Base-by-base conservation (phyloP, 2,113 vertebrate species). In the Atractosteus spatula region DNA sequence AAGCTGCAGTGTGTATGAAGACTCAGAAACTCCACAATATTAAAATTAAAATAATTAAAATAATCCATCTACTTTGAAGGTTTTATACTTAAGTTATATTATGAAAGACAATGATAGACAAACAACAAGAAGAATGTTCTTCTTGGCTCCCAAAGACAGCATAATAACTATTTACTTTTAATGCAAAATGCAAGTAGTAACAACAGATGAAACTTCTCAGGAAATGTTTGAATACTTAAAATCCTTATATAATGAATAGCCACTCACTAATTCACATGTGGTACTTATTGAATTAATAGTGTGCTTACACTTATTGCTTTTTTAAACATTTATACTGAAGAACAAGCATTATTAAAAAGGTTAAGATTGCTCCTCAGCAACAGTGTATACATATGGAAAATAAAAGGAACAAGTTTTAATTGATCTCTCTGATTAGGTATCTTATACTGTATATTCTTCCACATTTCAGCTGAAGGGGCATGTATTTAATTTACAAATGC, bases 251-350 rank as follows among this genome's bases (percentile, higher is more conserved):
- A 67, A 72, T 66, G 56, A 73, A 73, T 68, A 67, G 55, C 65
- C 64, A 62, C 65, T 73, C 71, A 51, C 65, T 61, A 65, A 68
- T 73, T 73, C 71, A 68, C 41, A 45, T 68, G 41, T 55, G 12
- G 55, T 12, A 65, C 71, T 62, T 68, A 65, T 68, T 73, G 56
- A 55, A 59, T 73, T 67, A 73, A 57, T 47, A 67, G 71, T 17
- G 63, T 4, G 71, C 64, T 73, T 67, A 73, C 63, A 55, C 42
- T 73, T 45, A 73, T 73, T 73, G 71, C 64, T 66, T 73, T 62
- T 67, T 66, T 66, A 59, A 73, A 73, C 63, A 73, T 73, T 61
- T 55, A 59, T 64, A 44, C 55, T 7, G 55, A 67, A 13, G 13
- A 73, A 68, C 41, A 57, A 73, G 64, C 55, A 44, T 45, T 59